Base-by-base conservation (phyloP, 2,888 invertebrate species). In the Synanthedon formicaeformis region DNA sequence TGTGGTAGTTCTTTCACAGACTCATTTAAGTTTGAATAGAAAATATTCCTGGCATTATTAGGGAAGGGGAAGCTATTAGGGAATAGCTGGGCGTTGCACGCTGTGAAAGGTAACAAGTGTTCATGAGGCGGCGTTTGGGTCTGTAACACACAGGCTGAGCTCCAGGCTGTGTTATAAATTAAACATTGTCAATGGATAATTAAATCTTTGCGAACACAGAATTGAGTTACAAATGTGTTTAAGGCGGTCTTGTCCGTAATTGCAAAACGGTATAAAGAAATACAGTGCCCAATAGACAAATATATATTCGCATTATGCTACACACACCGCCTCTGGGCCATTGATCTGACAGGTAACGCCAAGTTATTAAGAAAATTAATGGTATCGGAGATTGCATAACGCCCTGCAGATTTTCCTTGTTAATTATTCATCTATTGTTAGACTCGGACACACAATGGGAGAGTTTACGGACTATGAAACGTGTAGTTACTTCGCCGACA, bases 341-440 rank as follows among this genome's bases (percentile, higher is more conserved):
- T 18, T 40, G 49, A 41, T 23, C 55, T 56, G 62, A 61, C 65
- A 62, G 60, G 59, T 58, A 53, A 55, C 58, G 58, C 57, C 54
- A 55, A 50, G 41, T 57, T 60, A 58, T 65, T 66, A 64, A 57
- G 60, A 61, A 62, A 63, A 67, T 64, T 65, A 66, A 68, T 66
- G 53, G 4, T 23, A 23, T 49, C 49, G 49, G 23, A 10, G 49
- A 49, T 49, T 49, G 49, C 23, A 49, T 18, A 23, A 49, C 45
- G 14, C 45, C 53, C 60, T 56, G 61, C 54, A 57, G 58, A 60
- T 62, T 64, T 66, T 64, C 62, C 64, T 54, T 59, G 60, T 62
- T 68, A 67, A 67, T 71, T 66, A 67, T 64, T 58, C 53, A 48
- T 53, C 65, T 62, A 70, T 74, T 72, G 71, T 71, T 67, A 54